These are phyloP conservation scores for Monopterus albus DNA, from an alignment of 2,113 vertebrate species.

Conservation along the genomic window DNA sequence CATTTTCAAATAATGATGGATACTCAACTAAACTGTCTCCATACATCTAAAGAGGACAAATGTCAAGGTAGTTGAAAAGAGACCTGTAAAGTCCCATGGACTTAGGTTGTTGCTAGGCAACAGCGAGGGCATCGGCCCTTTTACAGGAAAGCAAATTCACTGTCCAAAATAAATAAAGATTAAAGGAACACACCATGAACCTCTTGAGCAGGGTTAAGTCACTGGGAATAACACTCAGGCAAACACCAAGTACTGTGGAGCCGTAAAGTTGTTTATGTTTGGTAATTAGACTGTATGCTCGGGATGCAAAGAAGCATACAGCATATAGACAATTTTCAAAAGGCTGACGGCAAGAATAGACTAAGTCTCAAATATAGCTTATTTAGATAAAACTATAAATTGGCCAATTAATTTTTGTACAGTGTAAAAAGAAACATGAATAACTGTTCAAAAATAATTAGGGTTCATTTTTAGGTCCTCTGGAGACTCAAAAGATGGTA, in stretches of 20 bases:
- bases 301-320: neutral
- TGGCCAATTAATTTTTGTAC: neutral
- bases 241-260: constrained; percentile 42
- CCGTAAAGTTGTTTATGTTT: constrained; percentile 25
- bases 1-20: constrained; percentile 24
- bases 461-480: neutral
- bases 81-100: constrained; percentile 66
- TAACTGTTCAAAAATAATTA: neutral
- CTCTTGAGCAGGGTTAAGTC: constrained; percentile 60
- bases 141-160: constrained; percentile 58
- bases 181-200: constrained; percentile 51
- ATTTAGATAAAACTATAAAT: neutral
- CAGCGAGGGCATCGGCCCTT: constrained; percentile 55
- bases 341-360: neutral
- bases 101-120: constrained; percentile 85
- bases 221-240: constrained; percentile 43
- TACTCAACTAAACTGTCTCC: constrained; percentile 31
- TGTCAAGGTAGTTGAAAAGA: constrained; percentile 39
- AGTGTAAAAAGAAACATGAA: neutral
- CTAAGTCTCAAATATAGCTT: neutral
- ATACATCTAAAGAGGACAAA: constrained; percentile 20
- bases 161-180: constrained; percentile 69
- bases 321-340: neutral
- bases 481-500: neutral
- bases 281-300: constrained; percentile 21